A percentile compares a stretch with the other conserved stretches of the same genome.
phyloP scores from a whole-genome alignment of 2,797 vertebrate species.

The Brachyalestes nurse region DNA sequence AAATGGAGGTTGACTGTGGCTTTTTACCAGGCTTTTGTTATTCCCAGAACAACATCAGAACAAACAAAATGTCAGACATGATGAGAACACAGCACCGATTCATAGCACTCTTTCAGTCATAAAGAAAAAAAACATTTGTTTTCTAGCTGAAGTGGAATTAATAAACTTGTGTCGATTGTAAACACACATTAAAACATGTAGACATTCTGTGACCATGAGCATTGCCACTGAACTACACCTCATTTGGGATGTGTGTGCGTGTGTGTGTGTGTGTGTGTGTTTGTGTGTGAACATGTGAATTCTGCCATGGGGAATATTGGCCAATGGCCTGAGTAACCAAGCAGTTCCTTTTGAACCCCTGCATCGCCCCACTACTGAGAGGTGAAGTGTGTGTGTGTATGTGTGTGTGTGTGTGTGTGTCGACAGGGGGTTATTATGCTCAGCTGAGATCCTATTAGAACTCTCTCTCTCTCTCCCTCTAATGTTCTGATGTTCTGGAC shows the following conservation, averaged over 20 bases:
- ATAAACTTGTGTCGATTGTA: no score
- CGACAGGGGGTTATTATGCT: slow-evolving; percentile 1
- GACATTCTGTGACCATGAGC: background rate
- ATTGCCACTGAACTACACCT: slow-evolving; percentile 15
- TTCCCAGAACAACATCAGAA: no score
- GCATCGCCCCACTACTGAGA: background rate
- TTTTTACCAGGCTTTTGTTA: no score
- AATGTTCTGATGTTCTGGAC: slow-evolving; percentile 21
- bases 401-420: slow-evolving; percentile 1
- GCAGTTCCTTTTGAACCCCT: slow-evolving; percentile 29
- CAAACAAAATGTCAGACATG: no score
- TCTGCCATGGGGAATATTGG: slow-evolving; percentile 19
- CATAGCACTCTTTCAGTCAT: no score
- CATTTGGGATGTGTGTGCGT: background rate
- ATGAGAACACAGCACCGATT: no score
- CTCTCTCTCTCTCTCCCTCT: slow-evolving; percentile 37
- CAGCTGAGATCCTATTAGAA: slow-evolving; percentile 53
- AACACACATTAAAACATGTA: background rate
- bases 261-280: slow-evolving; percentile 17
- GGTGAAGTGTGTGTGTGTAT: background rate
- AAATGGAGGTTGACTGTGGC: no score
- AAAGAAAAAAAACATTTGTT: no score
- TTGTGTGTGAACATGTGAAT: background rate
- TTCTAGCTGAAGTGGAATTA: no score
- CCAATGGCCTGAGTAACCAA: slow-evolving; percentile 27